Base-by-base conservation (phyloP, 2,797 vertebrate genomes). In the Nannoperca obscura region DNA sequence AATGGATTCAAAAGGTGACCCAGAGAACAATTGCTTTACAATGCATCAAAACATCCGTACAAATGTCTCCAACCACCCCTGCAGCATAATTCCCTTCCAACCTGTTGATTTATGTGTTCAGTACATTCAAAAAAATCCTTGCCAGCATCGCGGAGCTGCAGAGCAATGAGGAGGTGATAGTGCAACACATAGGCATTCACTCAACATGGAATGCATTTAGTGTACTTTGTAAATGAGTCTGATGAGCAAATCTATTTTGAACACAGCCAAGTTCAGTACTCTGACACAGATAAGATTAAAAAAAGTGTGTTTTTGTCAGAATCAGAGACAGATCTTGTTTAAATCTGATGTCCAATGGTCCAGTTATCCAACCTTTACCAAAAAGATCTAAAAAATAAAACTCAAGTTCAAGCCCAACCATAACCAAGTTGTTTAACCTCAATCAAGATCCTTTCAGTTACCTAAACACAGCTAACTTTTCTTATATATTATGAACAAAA, bases 381-480 rank as follows among this genome's bases (percentile, higher is more conserved):
- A 34, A 60, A 54, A 32, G 3, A 50, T 53, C 24, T 27, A 2
- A 27, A 27, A 27, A 27, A 11, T 5, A 47, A 54, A 46, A 50
- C 57, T 54, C 4, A 59, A 60, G 8, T 40, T 55, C 3, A 27
- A 30, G 12, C n/a, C 2, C 8, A 14, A 54, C 22, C n/a, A 38
- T 7, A 49, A 50, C 46, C 20, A 64, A 66, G 49, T 17, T 44
- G 7, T 40, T 49, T 20, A 49, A 60, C 34, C 32, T 61, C 40
- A 62, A 40, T 46, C 47, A 44, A 11, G 50, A 38, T 36, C 50
- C 3, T 24, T 47, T 20, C 20, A 42, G 53, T 46, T 32, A 14
- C 40, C n/a, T 24, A 40, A 70, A 61, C 53, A 77, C 20, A 79
- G 15, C 14, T n/a, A 38, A 66, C 17, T 13, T 40, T 60, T 27